Percentiles rank a stretch among this genome's conserved stretches.
Evolutionary conservation across 1,140 invertebrate species (phyloP).

Genomic region (Drosophila pseudoananassae): DNA sequence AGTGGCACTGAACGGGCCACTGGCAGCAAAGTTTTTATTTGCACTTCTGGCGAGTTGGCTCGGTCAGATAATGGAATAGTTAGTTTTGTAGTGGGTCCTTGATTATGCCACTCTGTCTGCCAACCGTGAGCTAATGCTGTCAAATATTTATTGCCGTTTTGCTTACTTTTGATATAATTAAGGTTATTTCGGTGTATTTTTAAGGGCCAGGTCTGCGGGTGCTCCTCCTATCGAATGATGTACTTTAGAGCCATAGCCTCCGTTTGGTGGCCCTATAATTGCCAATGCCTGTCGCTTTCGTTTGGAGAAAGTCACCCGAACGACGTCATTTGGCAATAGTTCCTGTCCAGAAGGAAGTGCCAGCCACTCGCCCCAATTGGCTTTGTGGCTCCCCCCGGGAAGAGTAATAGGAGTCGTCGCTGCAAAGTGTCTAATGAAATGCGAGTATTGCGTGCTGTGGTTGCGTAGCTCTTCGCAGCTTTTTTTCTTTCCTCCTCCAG

Average conservation of each 20-base stretch:
- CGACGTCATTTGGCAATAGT: slow-evolving; percentile 43
- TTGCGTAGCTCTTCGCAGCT: slow-evolving; percentile 69
- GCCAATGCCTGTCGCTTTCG: slow-evolving; percentile 4
- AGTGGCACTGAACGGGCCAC: not conserved
- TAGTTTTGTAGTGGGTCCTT: slow-evolving; percentile 15
- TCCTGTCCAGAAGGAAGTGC: slow-evolving; percentile 9
- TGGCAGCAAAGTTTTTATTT: slow-evolving; percentile 61
- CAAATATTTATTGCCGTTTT: slow-evolving; percentile 16
- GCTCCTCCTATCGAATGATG: too few relatives aligned
- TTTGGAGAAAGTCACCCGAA: slow-evolving; percentile 4
- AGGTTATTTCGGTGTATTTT: too few relatives aligned
- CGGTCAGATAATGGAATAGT: slow-evolving; percentile 45
- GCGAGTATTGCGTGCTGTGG: slow-evolving; percentile 80
- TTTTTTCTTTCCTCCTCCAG: not conserved
- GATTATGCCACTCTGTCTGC: slow-evolving; percentile 45
- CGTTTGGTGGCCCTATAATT: too few relatives aligned
- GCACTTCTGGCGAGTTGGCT: slow-evolving; percentile 36
- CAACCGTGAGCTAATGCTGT: not conserved
- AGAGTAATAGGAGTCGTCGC: slow-evolving; percentile 80
- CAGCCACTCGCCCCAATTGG: not conserved
- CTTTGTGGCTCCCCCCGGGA: slow-evolving; percentile 22
- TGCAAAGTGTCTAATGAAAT: slow-evolving; percentile 82
- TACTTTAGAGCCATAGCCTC: too few relatives aligned
- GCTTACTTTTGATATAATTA: not conserved
- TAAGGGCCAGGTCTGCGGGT: too few relatives aligned